These are phyloP conservation scores for Halcyon smyrnensis DNA, from an alignment of 2,797 vertebrate species.

Conservation along the genomic window DNA sequence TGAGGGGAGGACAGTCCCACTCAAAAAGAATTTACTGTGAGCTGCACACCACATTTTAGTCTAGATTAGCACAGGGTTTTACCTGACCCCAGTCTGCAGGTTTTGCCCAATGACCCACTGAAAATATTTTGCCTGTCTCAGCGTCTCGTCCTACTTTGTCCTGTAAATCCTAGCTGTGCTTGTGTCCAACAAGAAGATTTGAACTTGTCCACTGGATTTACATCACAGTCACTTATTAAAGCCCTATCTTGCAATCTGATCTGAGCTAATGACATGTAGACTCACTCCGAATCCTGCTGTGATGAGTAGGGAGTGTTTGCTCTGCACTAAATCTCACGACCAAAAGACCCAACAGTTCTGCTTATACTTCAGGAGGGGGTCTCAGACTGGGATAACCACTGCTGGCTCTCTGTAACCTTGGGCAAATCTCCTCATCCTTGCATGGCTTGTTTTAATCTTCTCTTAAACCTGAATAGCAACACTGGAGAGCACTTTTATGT, in stretches of 20 bases:
- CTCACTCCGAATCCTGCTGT: neutral
- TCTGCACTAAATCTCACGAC: neutral
- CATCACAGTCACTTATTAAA: neutral
- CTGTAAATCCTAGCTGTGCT: neutral
- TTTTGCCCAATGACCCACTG: neutral
- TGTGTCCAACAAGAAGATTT: neutral
- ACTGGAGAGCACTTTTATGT: neutral
- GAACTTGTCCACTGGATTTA: neutral
- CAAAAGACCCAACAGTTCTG: neutral
- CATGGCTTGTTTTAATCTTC: constrained; percentile 22
- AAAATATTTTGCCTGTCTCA: neutral
- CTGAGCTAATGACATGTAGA: neutral
- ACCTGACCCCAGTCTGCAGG: neutral
- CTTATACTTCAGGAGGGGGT: neutral
- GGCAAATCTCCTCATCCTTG: neutral
- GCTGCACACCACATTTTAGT: neutral
- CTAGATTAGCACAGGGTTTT: neutral
- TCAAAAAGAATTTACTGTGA: neutral
- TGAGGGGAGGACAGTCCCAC: neutral
- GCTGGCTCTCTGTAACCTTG: constrained; percentile 27
- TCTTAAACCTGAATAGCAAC: constrained; percentile 29
- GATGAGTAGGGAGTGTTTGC: no score
- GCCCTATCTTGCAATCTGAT: neutral
- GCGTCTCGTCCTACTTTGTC: neutral
- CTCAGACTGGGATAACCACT: neutral